Evolutionary conservation across 1,140 invertebrate species (phyloP), one percentile per base, ranked within the genome.

Genomic region (Lepeophtheirus salmonis): DNA sequence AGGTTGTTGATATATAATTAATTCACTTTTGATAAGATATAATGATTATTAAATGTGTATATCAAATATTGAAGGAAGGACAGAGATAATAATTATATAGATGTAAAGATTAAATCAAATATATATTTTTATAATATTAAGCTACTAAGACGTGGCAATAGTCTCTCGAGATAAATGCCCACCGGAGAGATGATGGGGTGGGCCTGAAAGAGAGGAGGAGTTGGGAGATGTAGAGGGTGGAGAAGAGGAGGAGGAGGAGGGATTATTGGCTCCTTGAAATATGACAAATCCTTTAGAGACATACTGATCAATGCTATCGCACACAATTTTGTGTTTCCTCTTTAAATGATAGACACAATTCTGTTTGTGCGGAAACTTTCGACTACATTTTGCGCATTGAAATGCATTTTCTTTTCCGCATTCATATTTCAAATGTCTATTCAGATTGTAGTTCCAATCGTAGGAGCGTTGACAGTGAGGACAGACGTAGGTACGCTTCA

Each of bases 401-500:
- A 61, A 61, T 10, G 59, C 48, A 25, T 61, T 61, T 18, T 61
- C 59, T 23, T 61, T 61, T 18, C 59, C 59, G 50, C 59, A 61
- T 22, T 61, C 59, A 23, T 61, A 61, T 48, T 61, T 61, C 14
- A 61, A 50, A 22, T 61, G 59, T 14, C 59, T n/a, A 24, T 61
- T 61, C 50, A 61, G 18, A 21, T 61, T 61, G 59, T 61, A 61
- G 18, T 61, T 61, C 59, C 59, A 61, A 20, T 61, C 59, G 21
- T 61, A 61, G 1, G 59, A 61, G 13, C 59, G 16, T 20, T 61
- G 59, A 53, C 55, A 57, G 14, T 57, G 55, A 1, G 55, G 55
- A 48, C 55, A 57, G 22, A 25, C 21, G 26, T 57, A 57, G 26
- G 26, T 25, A 14, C 55, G 55, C 16, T 57, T 57, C 1, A 25